These are phyloP conservation scores for Drosophila picticornis DNA, from an alignment of 2,888 invertebrate genomes.

Conservation along the genomic window DNA sequence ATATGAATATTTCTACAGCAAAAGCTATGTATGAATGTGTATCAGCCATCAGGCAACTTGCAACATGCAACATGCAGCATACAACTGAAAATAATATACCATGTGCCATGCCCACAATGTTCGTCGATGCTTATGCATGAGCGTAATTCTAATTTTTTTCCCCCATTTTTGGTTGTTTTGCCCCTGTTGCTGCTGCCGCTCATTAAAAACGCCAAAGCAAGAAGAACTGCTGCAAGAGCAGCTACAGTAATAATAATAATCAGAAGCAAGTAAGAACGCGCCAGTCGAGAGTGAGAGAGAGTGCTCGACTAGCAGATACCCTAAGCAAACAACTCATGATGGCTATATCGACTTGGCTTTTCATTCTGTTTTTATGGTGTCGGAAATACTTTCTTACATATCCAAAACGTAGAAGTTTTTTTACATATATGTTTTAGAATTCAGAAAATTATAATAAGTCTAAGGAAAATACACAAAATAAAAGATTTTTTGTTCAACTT, in stretches of 20 bases:
- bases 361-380: neutral
- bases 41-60: constrained; percentile 52
- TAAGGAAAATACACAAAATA: neutral
- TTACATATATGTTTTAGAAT: neutral
- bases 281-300: neutral
- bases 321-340: neutral
- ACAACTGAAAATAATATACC: constrained; percentile 26
- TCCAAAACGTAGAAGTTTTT: neutral
- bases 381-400: neutral
- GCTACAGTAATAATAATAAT: constrained; percentile 20
- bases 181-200: constrained; percentile 35
- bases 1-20: neutral
- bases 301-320: neutral
- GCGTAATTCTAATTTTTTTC: constrained; percentile 38
- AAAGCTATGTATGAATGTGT: constrained; percentile 1
- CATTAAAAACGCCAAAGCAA: constrained; percentile 52
- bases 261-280: neutral
- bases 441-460: neutral
- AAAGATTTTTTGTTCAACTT: too few species aligned
- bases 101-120: constrained; percentile 27
- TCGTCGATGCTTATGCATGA: constrained; percentile 72
- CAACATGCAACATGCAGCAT: constrained; percentile 32
- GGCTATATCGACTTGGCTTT: neutral
- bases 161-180: constrained; percentile 12
- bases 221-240: constrained; percentile 29